Evolutionary conservation across 1,140 invertebrate species (phyloP).

Genomic region (Penaeus vannamei): DNA sequence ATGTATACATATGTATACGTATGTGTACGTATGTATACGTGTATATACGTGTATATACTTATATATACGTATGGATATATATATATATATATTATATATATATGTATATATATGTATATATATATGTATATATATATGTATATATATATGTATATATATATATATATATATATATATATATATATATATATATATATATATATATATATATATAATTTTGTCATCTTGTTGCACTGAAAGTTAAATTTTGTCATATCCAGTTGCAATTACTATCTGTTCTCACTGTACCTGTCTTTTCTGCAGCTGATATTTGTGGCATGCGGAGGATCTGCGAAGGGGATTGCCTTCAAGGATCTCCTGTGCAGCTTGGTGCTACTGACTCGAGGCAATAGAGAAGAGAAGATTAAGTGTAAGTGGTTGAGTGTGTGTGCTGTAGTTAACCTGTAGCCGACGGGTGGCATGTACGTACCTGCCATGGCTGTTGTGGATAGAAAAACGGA

Average conservation of each 20-base stretch:
- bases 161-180: too few relatives aligned
- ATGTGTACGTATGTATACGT: neutral
- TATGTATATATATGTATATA: too few relatives aligned
- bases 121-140: too few relatives aligned
- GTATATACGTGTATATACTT: neutral
- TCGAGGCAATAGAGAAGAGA: slow-evolving; percentile 86
- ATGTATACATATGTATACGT: neutral
- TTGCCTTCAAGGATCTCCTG: slow-evolving; percentile 85
- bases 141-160: too few relatives aligned
- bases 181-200: too few relatives aligned
- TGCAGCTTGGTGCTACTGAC: slow-evolving; percentile 88
- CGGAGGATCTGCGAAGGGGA: slow-evolving; percentile 85
- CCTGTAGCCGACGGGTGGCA: too few relatives aligned
- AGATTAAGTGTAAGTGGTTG: slow-evolving; percentile 82
- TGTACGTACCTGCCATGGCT: too few relatives aligned
- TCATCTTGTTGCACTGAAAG: too few relatives aligned
- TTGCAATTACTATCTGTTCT: slow-evolving; percentile 25
- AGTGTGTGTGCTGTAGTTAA: slow-evolving; percentile 35
- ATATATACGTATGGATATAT: neutral
- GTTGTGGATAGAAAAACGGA: too few relatives aligned
- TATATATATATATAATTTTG: too few relatives aligned
- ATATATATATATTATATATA: too few relatives aligned
- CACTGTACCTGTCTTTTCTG: slow-evolving; percentile 60
- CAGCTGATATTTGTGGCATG: slow-evolving; percentile 84
- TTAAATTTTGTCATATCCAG: neutral